Percentiles rank a stretch among this genome's conserved stretches.
Conservation (phyloP, 1,140 invertebrate species). For the Drosophila burlai region DNA sequence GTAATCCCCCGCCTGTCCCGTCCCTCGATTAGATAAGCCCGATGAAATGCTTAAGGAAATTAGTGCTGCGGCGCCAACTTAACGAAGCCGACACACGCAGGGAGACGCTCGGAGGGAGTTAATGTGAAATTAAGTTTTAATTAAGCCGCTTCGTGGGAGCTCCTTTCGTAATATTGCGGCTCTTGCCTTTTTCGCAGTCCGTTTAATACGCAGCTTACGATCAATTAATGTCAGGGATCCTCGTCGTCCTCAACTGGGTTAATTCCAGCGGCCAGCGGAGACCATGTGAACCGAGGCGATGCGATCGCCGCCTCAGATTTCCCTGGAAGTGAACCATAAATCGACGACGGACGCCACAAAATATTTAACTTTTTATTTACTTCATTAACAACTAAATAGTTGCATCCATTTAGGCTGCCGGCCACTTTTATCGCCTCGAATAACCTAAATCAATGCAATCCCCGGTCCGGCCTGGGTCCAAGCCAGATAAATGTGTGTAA, state of each 20-base stretch:
- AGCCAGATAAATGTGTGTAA: conserved; percentile 78
- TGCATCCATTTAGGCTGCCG: conserved; percentile 51
- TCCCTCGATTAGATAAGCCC: conserved; percentile 72
- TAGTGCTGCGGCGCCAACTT: conserved; percentile 58
- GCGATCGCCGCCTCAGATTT: conserved; percentile 34
- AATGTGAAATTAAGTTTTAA: conserved; percentile 61
- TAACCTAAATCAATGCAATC: conserved; percentile 75
- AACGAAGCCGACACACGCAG: conserved; percentile 26
- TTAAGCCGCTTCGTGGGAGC: conserved; percentile 66
- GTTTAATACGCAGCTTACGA: conserved; percentile 81
- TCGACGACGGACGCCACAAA: conserved; percentile 34
- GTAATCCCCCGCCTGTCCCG: conserved; percentile 57
- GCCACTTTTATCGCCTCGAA: conserved; percentile 70
- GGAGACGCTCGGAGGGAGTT: conserved; percentile 23
- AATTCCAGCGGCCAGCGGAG: conserved; percentile 37
- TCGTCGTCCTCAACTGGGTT: conserved; percentile 63
- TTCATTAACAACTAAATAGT: conserved; percentile 83
- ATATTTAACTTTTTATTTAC: conserved; percentile 72
- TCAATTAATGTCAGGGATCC: conserved; percentile 75
- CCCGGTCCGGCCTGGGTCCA: conserved; percentile 18
- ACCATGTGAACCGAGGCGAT: conserved; percentile 39
- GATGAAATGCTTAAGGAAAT: conserved; percentile 68
- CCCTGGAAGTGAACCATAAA: conserved; percentile 63
- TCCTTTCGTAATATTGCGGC: conserved; percentile 68
- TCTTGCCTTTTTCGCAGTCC: conserved; percentile 63